A percentile compares a stretch with the other conserved stretches of the same genome.
These are phyloP conservation scores for Hippocampus mohnikei DNA, from an alignment of 2,113 vertebrate genomes.

Conservation along the genomic window DNA sequence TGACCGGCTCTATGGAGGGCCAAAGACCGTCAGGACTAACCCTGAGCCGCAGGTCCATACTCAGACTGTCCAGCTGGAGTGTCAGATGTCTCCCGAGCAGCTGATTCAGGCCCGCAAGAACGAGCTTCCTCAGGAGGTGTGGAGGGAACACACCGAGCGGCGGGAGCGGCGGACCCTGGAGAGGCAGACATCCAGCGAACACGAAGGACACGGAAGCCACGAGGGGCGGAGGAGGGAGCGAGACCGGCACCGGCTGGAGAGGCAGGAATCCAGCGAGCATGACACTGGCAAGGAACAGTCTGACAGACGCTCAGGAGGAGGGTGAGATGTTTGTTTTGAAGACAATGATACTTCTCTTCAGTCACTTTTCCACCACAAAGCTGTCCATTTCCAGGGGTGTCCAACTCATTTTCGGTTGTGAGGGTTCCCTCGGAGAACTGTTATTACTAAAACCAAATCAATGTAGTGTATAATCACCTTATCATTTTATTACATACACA, in stretches of 20 bases:
- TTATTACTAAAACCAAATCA: not conserved
- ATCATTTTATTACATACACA: not conserved
- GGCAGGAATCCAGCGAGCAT: slow-evolving; percentile 87
- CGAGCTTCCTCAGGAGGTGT: slow-evolving; percentile 75
- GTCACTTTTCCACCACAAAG: not conserved
- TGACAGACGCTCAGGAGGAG: slow-evolving; percentile 69
- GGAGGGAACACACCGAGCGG: slow-evolving; percentile 70
- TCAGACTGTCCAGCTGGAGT: slow-evolving; percentile 46
- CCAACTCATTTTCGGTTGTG: not conserved
- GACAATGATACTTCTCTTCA: not conserved
- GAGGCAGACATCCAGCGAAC: slow-evolving; percentile 75
- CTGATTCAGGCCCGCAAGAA: slow-evolving; percentile 73
- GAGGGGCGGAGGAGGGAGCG: slow-evolving; percentile 77
- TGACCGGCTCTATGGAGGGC: slow-evolving; percentile 62
- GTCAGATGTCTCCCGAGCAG: slow-evolving; percentile 72
- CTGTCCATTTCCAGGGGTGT: not conserved
- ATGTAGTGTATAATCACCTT: not conserved
- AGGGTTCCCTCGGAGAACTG: not conserved
- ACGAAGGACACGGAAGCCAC: slow-evolving; percentile 71
- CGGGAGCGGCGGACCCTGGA: slow-evolving; percentile 69
- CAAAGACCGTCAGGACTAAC: slow-evolving; percentile 58
- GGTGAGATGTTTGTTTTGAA: slow-evolving; percentile 42
- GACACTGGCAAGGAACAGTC: slow-evolving; percentile 76
- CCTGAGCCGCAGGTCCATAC: slow-evolving; percentile 67
- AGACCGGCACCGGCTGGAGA: slow-evolving; percentile 78